Conservation (phyloP, 2,797 vertebrate species). For the Avahi laniger region DNA sequence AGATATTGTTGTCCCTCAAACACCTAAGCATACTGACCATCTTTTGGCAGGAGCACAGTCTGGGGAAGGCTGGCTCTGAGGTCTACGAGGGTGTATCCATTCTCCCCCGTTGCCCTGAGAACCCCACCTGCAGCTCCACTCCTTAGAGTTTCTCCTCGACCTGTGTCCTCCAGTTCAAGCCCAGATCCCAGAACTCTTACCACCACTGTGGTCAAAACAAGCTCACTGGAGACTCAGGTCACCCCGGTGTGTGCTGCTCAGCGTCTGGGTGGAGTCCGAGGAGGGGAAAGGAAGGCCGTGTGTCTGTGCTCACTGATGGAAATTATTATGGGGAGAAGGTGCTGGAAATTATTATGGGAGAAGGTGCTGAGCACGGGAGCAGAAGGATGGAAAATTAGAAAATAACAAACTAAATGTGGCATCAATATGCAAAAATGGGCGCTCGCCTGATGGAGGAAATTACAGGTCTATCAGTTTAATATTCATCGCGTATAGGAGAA, state of each 20-base stretch:
- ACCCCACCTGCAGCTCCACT: neutral
- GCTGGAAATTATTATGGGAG: slow-evolving; percentile 80
- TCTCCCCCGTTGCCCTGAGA: neutral
- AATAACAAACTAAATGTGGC: slow-evolving; percentile 80
- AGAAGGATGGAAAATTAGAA: slow-evolving; percentile 83
- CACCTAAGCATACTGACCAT: accelerated
- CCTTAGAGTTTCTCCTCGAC: neutral
- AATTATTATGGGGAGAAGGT: slow-evolving; percentile 78
- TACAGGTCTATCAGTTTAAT: slow-evolving; percentile 81
- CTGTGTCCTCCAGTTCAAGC: neutral
- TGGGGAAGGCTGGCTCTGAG: neutral
- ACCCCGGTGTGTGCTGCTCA: neutral
- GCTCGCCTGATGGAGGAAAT: slow-evolving; percentile 77
- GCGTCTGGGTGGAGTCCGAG: accelerated
- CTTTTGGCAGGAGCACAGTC: neutral
- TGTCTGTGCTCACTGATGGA: slow-evolving; percentile 62
- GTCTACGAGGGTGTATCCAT: neutral
- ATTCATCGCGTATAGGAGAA: slow-evolving; percentile 78
- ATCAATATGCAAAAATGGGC: slow-evolving; percentile 82
- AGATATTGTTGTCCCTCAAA: neutral
- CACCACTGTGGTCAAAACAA: neutral
- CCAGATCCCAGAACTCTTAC: neutral
- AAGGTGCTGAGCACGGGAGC: slow-evolving; percentile 78
- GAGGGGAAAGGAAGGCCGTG: slow-evolving; percentile 72
- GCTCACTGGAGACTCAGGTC: neutral